Percentiles rank a stretch among this genome's conserved stretches.
Evolutionary conservation across 2,113 vertebrate genomes (phyloP).

Genomic region (Nothoprocta perdicaria): DNA sequence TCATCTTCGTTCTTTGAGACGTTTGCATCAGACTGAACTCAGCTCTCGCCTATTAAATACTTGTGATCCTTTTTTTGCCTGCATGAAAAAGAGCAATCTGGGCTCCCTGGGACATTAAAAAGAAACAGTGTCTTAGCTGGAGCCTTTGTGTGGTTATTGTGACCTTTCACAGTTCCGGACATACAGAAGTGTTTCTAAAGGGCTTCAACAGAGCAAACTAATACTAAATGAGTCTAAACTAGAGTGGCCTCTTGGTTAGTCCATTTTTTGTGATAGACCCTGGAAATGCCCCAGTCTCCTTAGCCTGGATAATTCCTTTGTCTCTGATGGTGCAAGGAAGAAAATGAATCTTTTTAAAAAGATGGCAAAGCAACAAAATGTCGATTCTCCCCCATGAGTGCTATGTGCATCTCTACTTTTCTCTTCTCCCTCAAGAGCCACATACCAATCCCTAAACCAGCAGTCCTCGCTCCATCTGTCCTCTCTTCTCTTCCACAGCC

Average conservation of each 20-base stretch:
- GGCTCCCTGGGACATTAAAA: not conserved
- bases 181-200: not conserved
- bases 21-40: not conserved
- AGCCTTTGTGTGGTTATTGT: not conserved
- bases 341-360: not conserved
- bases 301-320: not conserved
- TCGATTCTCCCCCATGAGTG: fast-evolving
- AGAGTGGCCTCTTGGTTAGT: not conserved
- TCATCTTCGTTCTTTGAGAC: not conserved
- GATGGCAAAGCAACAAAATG: not conserved
- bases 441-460: fast-evolving
- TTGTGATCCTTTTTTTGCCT: not conserved
- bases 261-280: not conserved
- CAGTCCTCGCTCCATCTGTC: not conserved
- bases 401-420: not conserved
- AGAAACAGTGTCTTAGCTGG: not conserved
- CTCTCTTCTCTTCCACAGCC: conserved; percentile 78
- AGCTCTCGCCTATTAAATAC: not conserved
- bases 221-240: not conserved
- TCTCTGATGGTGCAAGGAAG: not conserved
- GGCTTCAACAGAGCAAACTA: not conserved
- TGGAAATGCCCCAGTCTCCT: not conserved
- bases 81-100: not conserved
- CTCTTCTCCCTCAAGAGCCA: not conserved
- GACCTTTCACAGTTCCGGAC: not conserved